Base-by-base conservation (phyloP, 2,113 vertebrate species). In the Echinops telfairi region DNA sequence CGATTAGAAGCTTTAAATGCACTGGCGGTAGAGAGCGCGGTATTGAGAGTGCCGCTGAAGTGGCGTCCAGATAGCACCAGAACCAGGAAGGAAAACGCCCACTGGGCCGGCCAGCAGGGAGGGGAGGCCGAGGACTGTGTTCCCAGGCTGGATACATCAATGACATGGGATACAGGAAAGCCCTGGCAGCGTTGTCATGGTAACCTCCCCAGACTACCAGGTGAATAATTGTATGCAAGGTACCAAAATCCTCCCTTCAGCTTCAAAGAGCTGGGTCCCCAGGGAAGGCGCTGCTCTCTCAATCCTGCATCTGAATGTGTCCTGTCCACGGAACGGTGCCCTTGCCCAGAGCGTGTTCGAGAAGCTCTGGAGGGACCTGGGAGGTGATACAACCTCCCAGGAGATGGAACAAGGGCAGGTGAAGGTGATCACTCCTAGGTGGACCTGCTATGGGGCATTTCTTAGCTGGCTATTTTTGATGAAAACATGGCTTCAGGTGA, bases 211-310 rank as follows among this genome's bases (percentile, higher is more conserved):
- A 81, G 95, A 53, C 82, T 62, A 64, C 70, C 76, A 62, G 71
- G 57, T 84, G 89, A 93, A 91, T 95, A 90, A 90, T 33, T 38
- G 4, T 79, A 43, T 81, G 83, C 88, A 88, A 92, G 93, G 66
- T 16, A 57, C 76, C 89, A 73, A n/a, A 91, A 77, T 31, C 31
- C 58, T 94, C 47, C 60, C 77, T 66, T 57, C 73, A 27, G 20
- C 70, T 85, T 83, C 70, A n/a, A 43, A n/a, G 66, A 89, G 17
- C 62, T 68, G 23, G 23, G 31, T 75, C 29, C 84, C 80, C 6
- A 2, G 20, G 58, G 29, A 29, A 53, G 29, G 22, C 73, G 80
- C 12, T 0, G 3, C 77, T 31, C 40, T 38, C 27, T 83, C 15
- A 64, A 73, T 47, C n/a, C 15, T 33, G 10, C 57, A 31, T 73